Evolutionary conservation across 2,113 vertebrate genomes (phyloP), one percentile per base, ranked within the genome.

Genomic region (Istiophorus platypterus): DNA sequence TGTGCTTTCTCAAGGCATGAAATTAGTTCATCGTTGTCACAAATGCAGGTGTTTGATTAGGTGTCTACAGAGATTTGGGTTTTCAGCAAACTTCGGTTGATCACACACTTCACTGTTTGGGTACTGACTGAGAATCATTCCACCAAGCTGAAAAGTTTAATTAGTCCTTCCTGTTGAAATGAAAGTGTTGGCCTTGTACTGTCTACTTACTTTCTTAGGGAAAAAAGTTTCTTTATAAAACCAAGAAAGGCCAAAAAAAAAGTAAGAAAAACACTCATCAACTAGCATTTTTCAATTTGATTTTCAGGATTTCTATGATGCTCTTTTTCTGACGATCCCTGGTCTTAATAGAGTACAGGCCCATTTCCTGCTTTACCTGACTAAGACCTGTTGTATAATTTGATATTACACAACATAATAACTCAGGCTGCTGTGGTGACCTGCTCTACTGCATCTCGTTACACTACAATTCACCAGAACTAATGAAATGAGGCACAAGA

Each of bases 401-500:
- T 76, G 42, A 51, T 22, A 31, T 71, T 42, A 34, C 6, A 34
- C 31, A 34, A 34, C 31, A 34, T 41, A 24, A 47, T 59, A 54
- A 69, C 57, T 71, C 64, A 9, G 34, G 63, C 34, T 3, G 27
- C 42, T 2, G 27, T 20, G 49, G 5, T 14, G 27, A 51, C 12
- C 52, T 45, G 26, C 41, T 77, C 56, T 39, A 2, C 39, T 47
- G 54, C 49, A 17, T 29, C 57, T 39, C 42, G 27, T 51, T 42
- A 14, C 54, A 5, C 12, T 5, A 15, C 75, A 51, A 77, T 68
- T 83, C 49, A 57, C 37, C 66, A 72, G 27, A 47, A 34, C 69
- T 74, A 72, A 87, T 76, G 42, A 78, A 78, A 90, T 37, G 62
- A 68, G n/a, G 51, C 61, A 72, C 73, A 49, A 68, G 47, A 78